phyloP scores from a whole-genome alignment of 2,113 vertebrate species.

The Electrona antarctica region DNA sequence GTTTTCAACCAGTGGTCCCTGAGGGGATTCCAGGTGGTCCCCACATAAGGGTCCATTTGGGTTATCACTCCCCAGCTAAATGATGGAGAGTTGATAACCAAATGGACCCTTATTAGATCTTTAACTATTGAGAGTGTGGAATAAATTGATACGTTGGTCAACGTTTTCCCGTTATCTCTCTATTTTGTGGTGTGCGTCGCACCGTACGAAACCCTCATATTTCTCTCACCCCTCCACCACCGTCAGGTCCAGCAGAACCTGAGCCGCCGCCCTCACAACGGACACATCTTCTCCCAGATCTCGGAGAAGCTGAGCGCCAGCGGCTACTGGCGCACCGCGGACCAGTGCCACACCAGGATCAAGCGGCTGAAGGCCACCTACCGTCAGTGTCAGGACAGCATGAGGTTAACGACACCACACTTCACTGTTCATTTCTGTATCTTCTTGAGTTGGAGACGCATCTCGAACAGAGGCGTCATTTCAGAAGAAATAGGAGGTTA shows the following conservation, averaged over 20 bases:
- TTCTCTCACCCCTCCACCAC: background rate
- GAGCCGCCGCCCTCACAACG: conserved; percentile 70
- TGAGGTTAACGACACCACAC: conserved; percentile 49
- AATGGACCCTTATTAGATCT: background rate
- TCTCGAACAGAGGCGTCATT: too few species aligned
- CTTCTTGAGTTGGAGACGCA: too few species aligned
- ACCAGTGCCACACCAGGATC: conserved; percentile 77
- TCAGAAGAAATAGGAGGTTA: too few species aligned
- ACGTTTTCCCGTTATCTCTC: too few species aligned
- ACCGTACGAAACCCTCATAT: background rate
- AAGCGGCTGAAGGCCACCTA: conserved; percentile 75
- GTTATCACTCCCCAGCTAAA: too few species aligned
- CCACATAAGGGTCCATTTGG: too few species aligned
- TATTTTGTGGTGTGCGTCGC: too few species aligned
- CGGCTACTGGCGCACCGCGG: conserved; percentile 68
- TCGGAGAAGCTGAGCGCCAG: conserved; percentile 66
- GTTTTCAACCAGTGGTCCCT: too few species aligned
- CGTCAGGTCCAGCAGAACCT: conserved; percentile 66
- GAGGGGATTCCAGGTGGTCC: too few species aligned
- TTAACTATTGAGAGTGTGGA: too few species aligned
- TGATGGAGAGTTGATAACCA: background rate
- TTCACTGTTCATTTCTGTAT: too few species aligned
- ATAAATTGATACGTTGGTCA: too few species aligned
- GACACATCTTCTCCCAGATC: conserved; percentile 71
- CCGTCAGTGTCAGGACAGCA: conserved; percentile 71